A percentile compares a stretch with the other conserved stretches of the same genome.
phyloP scores from a whole-genome alignment of 2,797 vertebrate species.

The Tympanoctomys barrerae region DNA sequence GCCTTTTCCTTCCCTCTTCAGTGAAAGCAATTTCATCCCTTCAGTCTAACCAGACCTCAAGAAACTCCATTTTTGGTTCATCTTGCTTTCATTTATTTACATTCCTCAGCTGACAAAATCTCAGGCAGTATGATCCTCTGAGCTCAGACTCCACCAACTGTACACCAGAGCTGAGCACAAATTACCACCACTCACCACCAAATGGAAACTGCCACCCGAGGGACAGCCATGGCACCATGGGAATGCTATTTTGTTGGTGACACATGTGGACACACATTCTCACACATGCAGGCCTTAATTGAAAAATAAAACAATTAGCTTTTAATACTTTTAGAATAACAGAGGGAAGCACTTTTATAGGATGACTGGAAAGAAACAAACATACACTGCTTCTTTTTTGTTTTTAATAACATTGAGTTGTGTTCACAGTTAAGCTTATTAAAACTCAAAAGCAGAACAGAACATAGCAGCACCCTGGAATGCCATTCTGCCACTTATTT shows the following conservation, averaged over 20 bases:
- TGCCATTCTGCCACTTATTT: not conserved
- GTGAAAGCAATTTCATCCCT: conserved; percentile 72
- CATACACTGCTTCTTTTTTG: conserved; percentile 61
- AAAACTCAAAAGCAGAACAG: conserved; percentile 43
- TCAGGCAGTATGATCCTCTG: not conserved
- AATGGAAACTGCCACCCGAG: not conserved
- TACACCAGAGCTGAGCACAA: not conserved
- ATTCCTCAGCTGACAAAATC: conserved; percentile 52
- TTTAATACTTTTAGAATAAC: conserved; percentile 74
- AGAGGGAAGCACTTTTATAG: conserved; percentile 73
- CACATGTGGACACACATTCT: not conserved
- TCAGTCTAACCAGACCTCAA: not conserved
- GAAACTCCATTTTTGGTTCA: conserved; percentile 24
- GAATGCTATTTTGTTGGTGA: not conserved
- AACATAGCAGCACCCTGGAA: conserved; percentile 20
- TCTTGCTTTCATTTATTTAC: conserved; percentile 61
- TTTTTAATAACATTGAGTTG: conserved; percentile 79
- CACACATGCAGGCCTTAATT: conserved; percentile 65
- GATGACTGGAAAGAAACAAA: conserved; percentile 69
- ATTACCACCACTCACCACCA: conserved; percentile 21
- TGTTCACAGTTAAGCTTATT: conserved; percentile 68
- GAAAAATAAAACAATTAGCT: conserved; percentile 82
- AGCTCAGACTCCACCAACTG: conserved; percentile 1
- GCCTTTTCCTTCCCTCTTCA: conserved; percentile 58
- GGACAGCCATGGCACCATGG: not conserved